These are phyloP conservation scores for Sigmodon hispidus DNA, from an alignment of 2,113 vertebrate genomes.

Conservation along the genomic window DNA sequence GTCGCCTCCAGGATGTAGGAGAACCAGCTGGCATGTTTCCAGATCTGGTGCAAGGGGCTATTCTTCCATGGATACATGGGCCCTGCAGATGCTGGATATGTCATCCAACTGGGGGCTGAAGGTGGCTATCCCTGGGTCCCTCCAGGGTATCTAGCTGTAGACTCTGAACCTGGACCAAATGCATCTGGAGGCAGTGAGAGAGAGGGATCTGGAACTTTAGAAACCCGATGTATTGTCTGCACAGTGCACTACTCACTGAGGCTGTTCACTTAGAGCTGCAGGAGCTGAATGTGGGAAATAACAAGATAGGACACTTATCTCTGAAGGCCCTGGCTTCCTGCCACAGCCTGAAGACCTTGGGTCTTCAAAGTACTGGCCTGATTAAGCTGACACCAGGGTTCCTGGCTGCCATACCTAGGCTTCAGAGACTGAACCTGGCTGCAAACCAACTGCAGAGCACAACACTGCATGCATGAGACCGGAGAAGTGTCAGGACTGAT, in stretches of 20 bases:
- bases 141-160: conserved; percentile 27
- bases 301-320: neutral
- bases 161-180: conserved; percentile 10
- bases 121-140: neutral
- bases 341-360: neutral
- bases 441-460: neutral
- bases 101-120: neutral
- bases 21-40: conserved; percentile 24
- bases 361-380: neutral
- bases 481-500: neutral
- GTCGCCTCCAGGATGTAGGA: conserved; percentile 1
- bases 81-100: conserved; percentile 14
- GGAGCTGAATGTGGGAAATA: neutral
- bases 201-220: conserved; percentile 11
- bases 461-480: neutral
- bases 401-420: conserved; percentile 21
- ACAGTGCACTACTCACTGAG: neutral
- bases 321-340: conserved; percentile 36
- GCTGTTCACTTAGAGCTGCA: conserved; percentile 12
- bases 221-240: neutral
- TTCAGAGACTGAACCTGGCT: conserved; percentile 31
- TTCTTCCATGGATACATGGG: neutral
- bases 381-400: neutral
- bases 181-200: neutral
- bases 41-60: neutral